Evolutionary conservation across 2,888 invertebrate species (phyloP).

Genomic region (Barypeithes pellucidus): DNA sequence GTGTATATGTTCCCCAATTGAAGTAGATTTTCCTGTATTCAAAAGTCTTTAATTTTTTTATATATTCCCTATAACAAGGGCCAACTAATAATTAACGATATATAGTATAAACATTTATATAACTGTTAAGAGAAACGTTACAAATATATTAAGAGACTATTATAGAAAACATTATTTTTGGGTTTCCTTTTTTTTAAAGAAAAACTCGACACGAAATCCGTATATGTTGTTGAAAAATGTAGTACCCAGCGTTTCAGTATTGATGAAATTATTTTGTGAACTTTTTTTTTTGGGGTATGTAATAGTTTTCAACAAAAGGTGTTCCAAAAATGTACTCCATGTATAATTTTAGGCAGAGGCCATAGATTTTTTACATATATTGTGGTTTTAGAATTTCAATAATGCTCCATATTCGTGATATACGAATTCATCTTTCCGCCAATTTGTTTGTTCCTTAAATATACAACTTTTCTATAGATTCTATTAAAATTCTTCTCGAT

Average conservation of each 20-base stretch:
- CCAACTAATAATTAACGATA: too few relatives aligned
- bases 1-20: too few relatives aligned
- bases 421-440: constrained; percentile 25
- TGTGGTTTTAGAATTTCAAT: constrained; percentile 19
- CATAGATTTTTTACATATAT: constrained; percentile 32
- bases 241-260: not conserved
- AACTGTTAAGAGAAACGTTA: constrained; percentile 6
- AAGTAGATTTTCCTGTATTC: too few relatives aligned
- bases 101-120: too few relatives aligned
- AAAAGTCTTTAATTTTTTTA: too few relatives aligned
- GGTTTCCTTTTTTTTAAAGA: not conserved
- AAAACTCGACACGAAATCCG: not conserved
- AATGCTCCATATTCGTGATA: constrained; percentile 31
- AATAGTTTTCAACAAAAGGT: too few relatives aligned
- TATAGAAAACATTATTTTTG: constrained; percentile 2
- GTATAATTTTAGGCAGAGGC: too few relatives aligned
- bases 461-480: constrained; percentile 39
- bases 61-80: too few relatives aligned
- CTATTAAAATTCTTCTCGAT: not conserved
- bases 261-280: too few relatives aligned
- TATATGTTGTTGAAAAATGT: not conserved
- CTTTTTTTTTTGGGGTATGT: too few relatives aligned
- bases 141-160: not conserved
- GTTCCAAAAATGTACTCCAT: too few relatives aligned
- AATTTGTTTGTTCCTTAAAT: constrained; percentile 36